These are phyloP conservation scores for human (Homo sapiens) DNA, from an alignment of 2,113 vertebrate species.

Conservation along the genomic window DNA sequence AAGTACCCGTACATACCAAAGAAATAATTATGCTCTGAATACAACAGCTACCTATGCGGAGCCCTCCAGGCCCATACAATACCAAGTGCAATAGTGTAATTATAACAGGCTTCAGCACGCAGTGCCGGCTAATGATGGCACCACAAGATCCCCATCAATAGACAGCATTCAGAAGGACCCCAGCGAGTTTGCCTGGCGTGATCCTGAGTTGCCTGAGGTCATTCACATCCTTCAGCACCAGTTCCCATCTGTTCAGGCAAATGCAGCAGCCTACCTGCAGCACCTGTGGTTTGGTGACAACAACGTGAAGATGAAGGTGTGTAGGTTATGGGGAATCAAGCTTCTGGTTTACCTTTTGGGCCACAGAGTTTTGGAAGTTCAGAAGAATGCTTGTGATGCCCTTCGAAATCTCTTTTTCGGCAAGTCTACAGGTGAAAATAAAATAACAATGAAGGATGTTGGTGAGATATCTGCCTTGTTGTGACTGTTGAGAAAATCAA, in stretches of 20 bases:
- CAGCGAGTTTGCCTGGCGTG: slow-evolving; percentile 98
- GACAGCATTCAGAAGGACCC: slow-evolving; percentile 99
- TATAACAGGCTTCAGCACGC: slow-evolving; percentile 86
- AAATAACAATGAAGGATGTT: slow-evolving; percentile 94
- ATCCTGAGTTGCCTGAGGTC: slow-evolving; percentile 95
- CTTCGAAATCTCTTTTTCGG: slow-evolving; percentile 97
- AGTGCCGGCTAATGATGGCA: slow-evolving; percentile 87
- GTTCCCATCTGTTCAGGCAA: slow-evolving; percentile 97
- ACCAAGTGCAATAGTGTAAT: slow-evolving; percentile 88
- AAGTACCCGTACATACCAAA: slow-evolving; percentile 96
- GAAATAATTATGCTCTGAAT: slow-evolving; percentile 92
- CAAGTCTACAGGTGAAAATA: slow-evolving; percentile 97
- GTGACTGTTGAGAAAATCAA: slow-evolving; percentile 93
- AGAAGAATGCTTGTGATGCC: slow-evolving; percentile 96
- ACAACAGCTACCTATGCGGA: slow-evolving; percentile 91
- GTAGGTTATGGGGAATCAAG: slow-evolving; percentile 94
- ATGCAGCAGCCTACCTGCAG: slow-evolving; percentile 96
- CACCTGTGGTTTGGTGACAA: slow-evolving; percentile 98
- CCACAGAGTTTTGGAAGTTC: slow-evolving; percentile 96
- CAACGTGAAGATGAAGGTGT: slow-evolving; percentile 94
- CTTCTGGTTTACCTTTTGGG: slow-evolving; percentile 97
- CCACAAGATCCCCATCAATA: slow-evolving; percentile 94
- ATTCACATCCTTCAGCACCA: slow-evolving; percentile 99
- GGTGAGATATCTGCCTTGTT: slow-evolving; percentile 95
- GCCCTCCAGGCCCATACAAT: slow-evolving; percentile 89